Conservation (phyloP, 2,888 invertebrate genomes). For the Rugalucina vietnamica region DNA sequence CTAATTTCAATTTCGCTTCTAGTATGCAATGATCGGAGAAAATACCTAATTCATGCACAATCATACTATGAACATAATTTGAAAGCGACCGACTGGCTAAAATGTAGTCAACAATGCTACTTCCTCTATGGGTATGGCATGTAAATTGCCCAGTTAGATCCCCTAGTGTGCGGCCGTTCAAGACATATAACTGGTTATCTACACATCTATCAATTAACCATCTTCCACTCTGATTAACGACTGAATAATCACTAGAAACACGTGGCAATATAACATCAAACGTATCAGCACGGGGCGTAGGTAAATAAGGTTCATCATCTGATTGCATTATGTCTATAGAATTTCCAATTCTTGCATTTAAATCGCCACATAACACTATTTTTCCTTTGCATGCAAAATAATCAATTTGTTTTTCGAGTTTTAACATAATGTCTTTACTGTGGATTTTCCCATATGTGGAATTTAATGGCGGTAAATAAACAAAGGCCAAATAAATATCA, state of each 20-base stretch:
- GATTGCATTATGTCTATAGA: neutral
- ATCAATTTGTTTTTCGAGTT: neutral
- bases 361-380: neutral
- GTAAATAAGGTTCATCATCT: neutral
- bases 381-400: constrained; percentile 4
- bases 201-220: neutral
- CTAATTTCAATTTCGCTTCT: neutral
- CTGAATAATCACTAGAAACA: neutral
- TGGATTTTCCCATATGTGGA: neutral
- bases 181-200: neutral
- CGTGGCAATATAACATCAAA: neutral
- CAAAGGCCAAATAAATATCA: neutral
- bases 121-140: neutral
- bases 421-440: neutral
- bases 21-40: neutral
- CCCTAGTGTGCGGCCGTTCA: neutral
- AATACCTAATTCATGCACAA: neutral
- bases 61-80: neutral
- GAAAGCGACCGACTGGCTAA: neutral
- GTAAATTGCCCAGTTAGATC: neutral
- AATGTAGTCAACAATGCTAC: neutral
- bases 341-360: neutral
- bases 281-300: neutral
- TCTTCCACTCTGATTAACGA: neutral
- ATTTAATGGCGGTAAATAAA: neutral